Base-by-base conservation (phyloP, 2,797 vertebrate genomes). In the Notolepis coatsorum region DNA sequence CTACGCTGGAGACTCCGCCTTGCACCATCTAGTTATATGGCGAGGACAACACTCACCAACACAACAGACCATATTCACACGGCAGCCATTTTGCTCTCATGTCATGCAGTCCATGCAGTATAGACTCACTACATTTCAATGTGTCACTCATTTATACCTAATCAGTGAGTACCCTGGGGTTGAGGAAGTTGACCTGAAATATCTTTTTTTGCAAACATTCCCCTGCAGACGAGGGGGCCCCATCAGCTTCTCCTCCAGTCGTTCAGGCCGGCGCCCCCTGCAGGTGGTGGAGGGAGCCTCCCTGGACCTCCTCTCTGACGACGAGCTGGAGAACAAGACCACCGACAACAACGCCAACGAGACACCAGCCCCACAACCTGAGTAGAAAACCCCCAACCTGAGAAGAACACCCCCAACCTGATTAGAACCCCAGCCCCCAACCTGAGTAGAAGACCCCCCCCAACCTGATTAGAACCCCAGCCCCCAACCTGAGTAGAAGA, bases 211-310 rank as follows among this genome's bases (percentile, higher is more conserved):
- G 4, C 21, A 21, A 7, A 18, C 10, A 1, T 20, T 24, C 8
- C 24, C 54, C 42, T 57, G 10, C 88, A 94, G 97, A 37, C 96
- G 96, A 0, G 95, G 96, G 0, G 96, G 96, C 0, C 94, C 96
- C 56, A 96, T 96, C 76, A 96, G 95, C 77, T 94, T 93, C 81
- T 94, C 97, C 2, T 94, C 95, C 0, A 95, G 96, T 51, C 95
- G 96, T 20, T 94, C 97, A 0, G 96, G 96, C 21, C 84, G 97
- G 27, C 95, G 97, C 28, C 94, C 92, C 74, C 92, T 99, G 68
- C 96, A 96, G 88, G 92, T 97, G 88, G 92, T 97, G 0, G 96
- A 98, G 75, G 97, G 96, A 1, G 95, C 96, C 23, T 93, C 90
- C 21, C 27, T 89, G 70, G 90, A 91, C 54, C 88, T 90, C 7